phyloP scores from a whole-genome alignment of 2,113 vertebrate genomes.

The Macquaria ambigua region DNA sequence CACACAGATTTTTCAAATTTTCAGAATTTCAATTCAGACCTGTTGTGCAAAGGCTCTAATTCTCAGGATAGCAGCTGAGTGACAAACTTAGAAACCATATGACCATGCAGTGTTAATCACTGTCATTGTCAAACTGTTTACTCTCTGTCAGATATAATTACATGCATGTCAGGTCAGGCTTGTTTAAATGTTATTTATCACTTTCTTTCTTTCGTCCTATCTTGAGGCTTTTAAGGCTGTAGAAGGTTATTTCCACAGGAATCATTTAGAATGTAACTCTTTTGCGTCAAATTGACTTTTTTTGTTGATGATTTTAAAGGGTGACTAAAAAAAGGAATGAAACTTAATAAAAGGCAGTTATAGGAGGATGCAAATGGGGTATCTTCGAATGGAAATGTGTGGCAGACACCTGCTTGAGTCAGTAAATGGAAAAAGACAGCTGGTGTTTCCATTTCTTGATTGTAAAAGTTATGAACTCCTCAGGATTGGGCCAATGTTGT shows the following conservation, averaged over 20 bases:
- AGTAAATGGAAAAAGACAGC: slow-evolving; percentile 64
- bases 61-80: not conserved
- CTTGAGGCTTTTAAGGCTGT: not conserved
- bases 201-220: not conserved
- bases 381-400: slow-evolving; percentile 39
- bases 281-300: not conserved
- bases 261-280: not conserved
- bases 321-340: not conserved
- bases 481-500: slow-evolving; percentile 23
- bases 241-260: not conserved
- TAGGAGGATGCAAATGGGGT: not conserved
- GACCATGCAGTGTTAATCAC: not conserved
- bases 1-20: not conserved
- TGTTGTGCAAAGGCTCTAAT: not conserved
- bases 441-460: slow-evolving; percentile 54
- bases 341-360: slow-evolving; percentile 2
- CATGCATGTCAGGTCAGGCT: not conserved
- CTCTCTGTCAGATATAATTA: not conserved
- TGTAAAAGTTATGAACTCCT: slow-evolving; percentile 39
- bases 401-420: slow-evolving; percentile 36
- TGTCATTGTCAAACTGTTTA: not conserved
- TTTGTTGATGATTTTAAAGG: not conserved
- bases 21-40: not conserved
- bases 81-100: not conserved
- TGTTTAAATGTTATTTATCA: not conserved